Evolutionary conservation across 2,797 vertebrate species (phyloP).

Genomic region (Sebastolobus alascanus): DNA sequence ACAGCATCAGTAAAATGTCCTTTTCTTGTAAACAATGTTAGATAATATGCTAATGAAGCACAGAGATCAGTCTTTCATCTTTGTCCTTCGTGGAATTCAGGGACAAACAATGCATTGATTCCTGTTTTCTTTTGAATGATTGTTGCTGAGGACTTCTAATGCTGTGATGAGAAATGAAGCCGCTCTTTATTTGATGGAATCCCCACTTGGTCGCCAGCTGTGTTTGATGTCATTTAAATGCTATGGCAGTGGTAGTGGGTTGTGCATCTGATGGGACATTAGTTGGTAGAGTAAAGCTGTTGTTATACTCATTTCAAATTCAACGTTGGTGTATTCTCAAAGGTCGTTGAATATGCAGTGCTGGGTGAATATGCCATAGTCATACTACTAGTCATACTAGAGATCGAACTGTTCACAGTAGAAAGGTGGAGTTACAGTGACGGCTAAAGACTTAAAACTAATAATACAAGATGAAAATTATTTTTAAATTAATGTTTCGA

Average conservation of each 20-base stretch:
- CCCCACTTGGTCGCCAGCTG: neutral
- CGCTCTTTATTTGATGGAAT: conserved; percentile 2
- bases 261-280: conserved; percentile 6
- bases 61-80: conserved; percentile 11
- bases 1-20: neutral
- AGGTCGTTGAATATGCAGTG: neutral
- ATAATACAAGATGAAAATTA: neutral
- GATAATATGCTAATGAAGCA: conserved; percentile 13
- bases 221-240: conserved; percentile 19
- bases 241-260: neutral
- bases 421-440: neutral
- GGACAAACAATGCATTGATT: neutral
- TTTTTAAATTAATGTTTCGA: neutral
- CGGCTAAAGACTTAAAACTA: neutral
- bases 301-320: conserved; percentile 3
- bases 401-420: neutral
- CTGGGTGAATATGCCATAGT: neutral
- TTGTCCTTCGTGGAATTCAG: conserved; percentile 3
- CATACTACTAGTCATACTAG: neutral
- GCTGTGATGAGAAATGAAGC: neutral
- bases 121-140: neutral
- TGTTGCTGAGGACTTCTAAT: neutral
- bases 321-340: neutral
- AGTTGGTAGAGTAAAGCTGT: neutral
- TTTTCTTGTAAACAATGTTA: conserved; percentile 12